Evolutionary conservation across 2,888 invertebrate genomes (phyloP), one percentile per base, ranked within the genome.

Genomic region (Galeopsomyia nigrocyanea): DNA sequence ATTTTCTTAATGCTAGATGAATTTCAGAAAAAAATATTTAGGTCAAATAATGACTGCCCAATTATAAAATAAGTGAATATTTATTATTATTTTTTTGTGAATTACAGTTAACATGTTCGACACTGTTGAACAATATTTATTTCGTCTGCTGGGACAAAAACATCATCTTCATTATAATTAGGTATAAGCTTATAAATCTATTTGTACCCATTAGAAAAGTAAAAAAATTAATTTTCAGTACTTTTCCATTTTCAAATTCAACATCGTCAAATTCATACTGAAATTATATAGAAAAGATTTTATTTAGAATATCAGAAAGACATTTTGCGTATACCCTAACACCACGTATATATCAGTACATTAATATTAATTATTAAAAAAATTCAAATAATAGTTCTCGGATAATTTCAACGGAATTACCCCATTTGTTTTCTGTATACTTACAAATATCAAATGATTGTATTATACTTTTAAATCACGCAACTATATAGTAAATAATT

Each of bases 21-120:
- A 21, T 47, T 62, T 55, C 46, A 55, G 39, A 51, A 55, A 74
- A 76, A 77, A 74, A 75, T 68, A 76, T 78, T 71, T 74, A 77
- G 76, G 77, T 78, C 71, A 71, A 75, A 73, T 75, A 73, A 75
- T 71, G 72, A 74, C 71, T 71, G 51, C 53, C n/a, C 39, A 53
- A 16, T 79, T 83, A 80, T 77, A 81, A 83, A 84, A 84, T 83
- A 83, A 82, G 81, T 82, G 78, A 80, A 78, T 80, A 80, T 82
- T 72, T 72, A 75, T 84, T 78, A 80, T 80, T 81, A 80, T 80
- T 80, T 80, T 80, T 81, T 81, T 78, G 78, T 78, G 80, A 82
- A 82, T 80, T 83, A 81, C 81, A 84, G 74, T 81, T 81, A 82
- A 81, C 80, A 80, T 80, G 78, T 78, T 75, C 78, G 78, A 79